Percentiles rank a stretch among this genome's conserved stretches.
Evolutionary conservation across 2,888 invertebrate genomes (phyloP).

Genomic region (Dryadula phaetusa): DNA sequence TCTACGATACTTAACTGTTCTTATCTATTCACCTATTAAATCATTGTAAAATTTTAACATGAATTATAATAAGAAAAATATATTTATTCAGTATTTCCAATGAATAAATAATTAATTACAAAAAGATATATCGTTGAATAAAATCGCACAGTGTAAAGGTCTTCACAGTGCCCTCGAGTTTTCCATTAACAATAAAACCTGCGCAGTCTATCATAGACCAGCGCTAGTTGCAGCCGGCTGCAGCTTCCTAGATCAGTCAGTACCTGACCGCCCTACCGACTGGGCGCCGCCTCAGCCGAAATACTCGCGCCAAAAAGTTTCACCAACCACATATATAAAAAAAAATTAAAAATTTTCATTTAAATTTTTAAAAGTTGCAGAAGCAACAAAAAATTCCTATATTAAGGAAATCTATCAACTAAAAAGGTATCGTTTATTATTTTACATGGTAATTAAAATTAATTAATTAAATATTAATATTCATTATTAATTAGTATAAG

Average conservation of each 20-base stretch:
- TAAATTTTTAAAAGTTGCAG: background rate
- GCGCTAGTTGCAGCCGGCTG: background rate
- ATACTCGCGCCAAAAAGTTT: background rate
- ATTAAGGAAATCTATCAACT: background rate
- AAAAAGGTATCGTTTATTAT: background rate
- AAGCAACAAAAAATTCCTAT: background rate
- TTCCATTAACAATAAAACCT: conserved; percentile 7
- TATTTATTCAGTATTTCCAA: background rate
- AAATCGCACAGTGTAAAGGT: background rate
- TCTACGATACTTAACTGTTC: no score
- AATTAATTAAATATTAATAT: background rate
- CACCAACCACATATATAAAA: background rate
- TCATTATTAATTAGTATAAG: background rate
- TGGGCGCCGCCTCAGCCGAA: background rate
- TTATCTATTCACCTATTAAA: no score
- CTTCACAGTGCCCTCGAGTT: background rate
- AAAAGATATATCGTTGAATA: background rate
- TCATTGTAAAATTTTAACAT: no score
- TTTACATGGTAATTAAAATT: background rate
- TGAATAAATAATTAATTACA: background rate
- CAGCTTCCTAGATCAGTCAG: conserved; percentile 5
- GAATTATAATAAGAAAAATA: no score
- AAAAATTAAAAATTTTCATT: no score
- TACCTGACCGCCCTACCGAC: background rate
- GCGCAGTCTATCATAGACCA: conserved; percentile 14